Evolutionary conservation across 2,888 invertebrate species (phyloP), one percentile per base, ranked within the genome.

Genomic region (Nymphalis urticae): DNA sequence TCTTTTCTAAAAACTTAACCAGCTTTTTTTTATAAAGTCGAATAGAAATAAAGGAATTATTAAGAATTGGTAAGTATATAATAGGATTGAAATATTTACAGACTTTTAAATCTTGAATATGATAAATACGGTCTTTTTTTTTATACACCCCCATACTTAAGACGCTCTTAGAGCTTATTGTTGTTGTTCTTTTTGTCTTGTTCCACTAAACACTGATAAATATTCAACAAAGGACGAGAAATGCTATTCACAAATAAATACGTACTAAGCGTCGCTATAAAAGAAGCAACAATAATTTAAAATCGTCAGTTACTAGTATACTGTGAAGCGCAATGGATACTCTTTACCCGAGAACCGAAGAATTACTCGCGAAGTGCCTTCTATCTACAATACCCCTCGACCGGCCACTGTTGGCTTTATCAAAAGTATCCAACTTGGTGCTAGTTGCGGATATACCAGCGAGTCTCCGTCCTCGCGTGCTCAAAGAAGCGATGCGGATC

Each of bases 301-400:
- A 13, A 13, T 4, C 2, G 1, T 13, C 13, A 42, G 13, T 13
- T 42, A 42, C 10, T 10, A 2, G 42, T 42, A 42, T 13, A 42
- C 42, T 3, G 42, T 42, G 13, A 13, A 3, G 0, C 42, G 42
- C 42, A 21, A 71, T 72, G 73, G 72, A 73, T 4, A 72, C 61
- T 61, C 54, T 75, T 9, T 72, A 73, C 27, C 67, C 69, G 0
- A 68, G 58, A 48, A 72, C 66, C 42, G 72, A 70, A 64, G 69
- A 73, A 58, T 59, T 21, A 6, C 63, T 74, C 21, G 65, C 71
- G 8, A 69, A 64, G 16, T 60, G 63, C 47, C 51, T 74, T 3
- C 60, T 75, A 63, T 65, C 72, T 0, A 53, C 51, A 0, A 54
- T 68, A 9, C 54, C 68, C 6, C 56, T 69, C 4, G 67, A 72